A percentile compares a stretch with the other conserved stretches of the same genome.
Conservation (phyloP, 2,113 vertebrate species). For the Lamprologus speciosus region DNA sequence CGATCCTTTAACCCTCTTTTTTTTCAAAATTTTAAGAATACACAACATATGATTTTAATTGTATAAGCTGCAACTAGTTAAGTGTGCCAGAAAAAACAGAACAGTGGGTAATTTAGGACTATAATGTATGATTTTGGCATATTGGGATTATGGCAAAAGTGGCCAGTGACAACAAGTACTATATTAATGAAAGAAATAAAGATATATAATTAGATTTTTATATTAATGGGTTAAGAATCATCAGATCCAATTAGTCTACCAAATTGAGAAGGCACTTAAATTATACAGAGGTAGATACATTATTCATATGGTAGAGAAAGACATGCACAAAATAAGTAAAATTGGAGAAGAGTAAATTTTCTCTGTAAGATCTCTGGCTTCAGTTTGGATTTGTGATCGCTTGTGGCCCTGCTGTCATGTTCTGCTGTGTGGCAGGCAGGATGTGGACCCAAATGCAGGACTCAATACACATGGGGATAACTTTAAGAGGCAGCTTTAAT, state of each 20-base stretch:
- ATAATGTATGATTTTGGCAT: not conserved
- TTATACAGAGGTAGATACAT: not conserved
- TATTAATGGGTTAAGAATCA: not conserved
- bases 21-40: not conserved
- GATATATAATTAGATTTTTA: not conserved
- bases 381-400: not conserved
- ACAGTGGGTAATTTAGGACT: not conserved
- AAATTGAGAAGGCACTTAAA: not conserved
- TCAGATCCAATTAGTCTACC: not conserved
- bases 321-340: not conserved
- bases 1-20: not conserved
- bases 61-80: not conserved
- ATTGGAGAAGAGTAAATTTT: not conserved
- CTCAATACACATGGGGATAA: not conserved
- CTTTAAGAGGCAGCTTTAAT: fast-evolving
- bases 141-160: not conserved
- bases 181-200: not conserved
- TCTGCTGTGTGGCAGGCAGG: not conserved
- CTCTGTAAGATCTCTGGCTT: not conserved
- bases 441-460: not conserved
- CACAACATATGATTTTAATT: not conserved
- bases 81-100: not conserved
- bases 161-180: not conserved
- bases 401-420: not conserved
- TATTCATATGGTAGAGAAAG: not conserved